Evolutionary conservation across 2,113 vertebrate genomes (phyloP).

Genomic region (crab-eating macaque (Macaca fascicularis)): DNA sequence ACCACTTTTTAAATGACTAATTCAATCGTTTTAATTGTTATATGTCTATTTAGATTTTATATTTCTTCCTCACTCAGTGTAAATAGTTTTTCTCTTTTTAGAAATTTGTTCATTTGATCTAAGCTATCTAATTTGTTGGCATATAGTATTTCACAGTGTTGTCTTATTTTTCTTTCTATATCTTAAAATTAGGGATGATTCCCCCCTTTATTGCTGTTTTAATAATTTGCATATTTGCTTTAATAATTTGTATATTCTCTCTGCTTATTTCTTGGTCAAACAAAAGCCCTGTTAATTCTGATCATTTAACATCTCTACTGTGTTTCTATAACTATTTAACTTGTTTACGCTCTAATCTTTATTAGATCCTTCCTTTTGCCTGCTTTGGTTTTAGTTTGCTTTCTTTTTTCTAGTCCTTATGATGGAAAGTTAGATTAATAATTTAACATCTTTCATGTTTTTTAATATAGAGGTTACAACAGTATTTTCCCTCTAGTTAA

Average conservation of each 20-base stretch:
- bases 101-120: background rate
- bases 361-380: background rate
- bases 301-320: background rate
- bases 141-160: background rate
- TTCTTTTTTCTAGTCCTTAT: background rate
- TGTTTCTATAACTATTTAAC: background rate
- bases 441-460: background rate
- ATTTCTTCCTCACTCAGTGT: background rate
- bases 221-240: background rate
- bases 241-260: background rate
- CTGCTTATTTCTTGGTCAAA: background rate
- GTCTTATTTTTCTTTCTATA: background rate
- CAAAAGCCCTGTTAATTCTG: background rate
- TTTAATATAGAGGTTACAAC: background rate
- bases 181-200: background rate
- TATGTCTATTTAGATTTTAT: background rate
- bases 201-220: background rate
- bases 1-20: background rate
- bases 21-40: background rate
- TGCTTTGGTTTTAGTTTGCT: background rate
- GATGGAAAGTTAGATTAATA: background rate
- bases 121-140: background rate
- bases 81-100: background rate
- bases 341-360: background rate
- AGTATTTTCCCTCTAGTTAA: background rate